Evolutionary conservation across 1,140 invertebrate species (phyloP).

Genomic region (Cherax destructor): DNA sequence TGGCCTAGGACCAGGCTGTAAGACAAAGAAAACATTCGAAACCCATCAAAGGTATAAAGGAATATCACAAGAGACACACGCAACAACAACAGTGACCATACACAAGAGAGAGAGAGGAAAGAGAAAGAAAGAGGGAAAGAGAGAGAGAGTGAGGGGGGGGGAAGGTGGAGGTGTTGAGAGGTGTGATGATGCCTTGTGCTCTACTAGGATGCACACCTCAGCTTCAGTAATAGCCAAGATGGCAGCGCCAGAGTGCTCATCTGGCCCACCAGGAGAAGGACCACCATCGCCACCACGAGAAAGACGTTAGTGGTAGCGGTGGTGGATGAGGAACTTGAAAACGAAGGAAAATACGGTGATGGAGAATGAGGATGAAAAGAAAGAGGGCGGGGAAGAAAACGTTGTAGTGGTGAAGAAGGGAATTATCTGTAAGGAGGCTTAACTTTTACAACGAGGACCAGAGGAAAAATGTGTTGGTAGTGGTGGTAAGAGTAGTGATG

Average conservation of each 20-base stretch:
- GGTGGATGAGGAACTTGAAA: background rate
- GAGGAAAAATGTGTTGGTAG: background rate
- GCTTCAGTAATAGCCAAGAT: too few relatives aligned
- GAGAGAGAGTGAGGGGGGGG: background rate
- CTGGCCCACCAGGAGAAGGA: too few relatives aligned
- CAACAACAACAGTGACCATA: too few relatives aligned
- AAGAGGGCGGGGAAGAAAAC: background rate
- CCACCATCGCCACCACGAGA: background rate
- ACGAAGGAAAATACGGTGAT: background rate
- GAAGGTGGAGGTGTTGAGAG: background rate
- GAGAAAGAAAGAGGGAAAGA: background rate
- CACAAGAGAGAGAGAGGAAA: background rate
- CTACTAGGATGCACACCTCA: too few relatives aligned
- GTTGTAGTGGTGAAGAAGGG: background rate
- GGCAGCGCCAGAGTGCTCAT: too few relatives aligned
- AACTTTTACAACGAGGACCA: background rate
- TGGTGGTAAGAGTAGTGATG: too few relatives aligned
- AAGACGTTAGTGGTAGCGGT: background rate
- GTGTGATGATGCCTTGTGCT: too few relatives aligned
- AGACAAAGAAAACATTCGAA: too few relatives aligned
- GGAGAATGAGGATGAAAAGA: background rate
- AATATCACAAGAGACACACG: too few relatives aligned
- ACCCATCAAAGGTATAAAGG: too few relatives aligned
- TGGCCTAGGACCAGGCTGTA: too few relatives aligned
- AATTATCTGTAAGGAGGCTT: background rate